Base-by-base conservation (phyloP, 2,888 invertebrate species). In the Pomacea canaliculata region DNA sequence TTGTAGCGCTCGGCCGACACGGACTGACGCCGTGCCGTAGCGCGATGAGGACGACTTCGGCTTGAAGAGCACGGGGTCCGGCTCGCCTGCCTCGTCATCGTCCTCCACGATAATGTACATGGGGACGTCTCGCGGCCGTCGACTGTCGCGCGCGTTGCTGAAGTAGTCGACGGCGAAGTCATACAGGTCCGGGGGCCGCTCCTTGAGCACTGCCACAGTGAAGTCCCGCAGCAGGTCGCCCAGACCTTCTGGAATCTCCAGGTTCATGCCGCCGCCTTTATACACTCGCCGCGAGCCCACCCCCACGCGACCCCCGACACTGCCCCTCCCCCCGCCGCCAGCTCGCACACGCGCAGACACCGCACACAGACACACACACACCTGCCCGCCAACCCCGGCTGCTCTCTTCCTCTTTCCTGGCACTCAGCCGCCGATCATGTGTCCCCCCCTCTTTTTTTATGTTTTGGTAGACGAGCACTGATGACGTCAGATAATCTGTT, bases 81-180 rank as follows among this genome's bases (percentile, higher is more conserved):
- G 90, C 80, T 90, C 90, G 8, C 86, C 84, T 7, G 87, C 89
- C 27, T 89, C 89, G 23, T 88, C 87, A 48, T 90, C 90, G 73
- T 88, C 87, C 79, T 89, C 89, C 19, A 90, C 90, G 49, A 90
- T 88, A 23, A 90, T 88, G 81, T 91, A 91, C 89, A 91, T 90
- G 18, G 90, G 90, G 7, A 90, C 86, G 19, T 85, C 80, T 71
- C 87, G 87, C 0, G 89, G 87, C 9, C 83, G 81, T 37, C 87
- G 82, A 67, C 84, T 87, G 71, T 90, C 90, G 7, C 88, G 83
- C 8, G 86, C 82, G 73, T 87, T 85, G 27, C 88, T 87, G 82
- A 91, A 91, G 83, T 89, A 91, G 73, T 89, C 89, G 51, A 88
- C 90, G 9, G 91, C 90, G 78, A 89, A 91, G 69, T 90, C 89